Percentiles rank a stretch among this genome's conserved stretches.
Conservation (phyloP, 53 echinoderm and acorn worm species). For the Luidia sarsii region DNA sequence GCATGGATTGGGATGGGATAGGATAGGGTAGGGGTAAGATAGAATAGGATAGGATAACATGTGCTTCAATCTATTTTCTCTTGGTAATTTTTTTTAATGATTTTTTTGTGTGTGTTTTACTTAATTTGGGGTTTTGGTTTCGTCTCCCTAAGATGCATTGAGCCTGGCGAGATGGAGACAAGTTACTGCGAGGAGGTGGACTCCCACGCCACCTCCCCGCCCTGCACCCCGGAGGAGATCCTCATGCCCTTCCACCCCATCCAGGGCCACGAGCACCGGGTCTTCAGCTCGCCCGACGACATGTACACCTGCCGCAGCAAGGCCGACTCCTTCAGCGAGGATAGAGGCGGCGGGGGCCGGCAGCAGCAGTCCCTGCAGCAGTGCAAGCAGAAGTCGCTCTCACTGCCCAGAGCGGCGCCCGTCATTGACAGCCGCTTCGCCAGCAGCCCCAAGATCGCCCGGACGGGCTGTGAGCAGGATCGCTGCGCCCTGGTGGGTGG, state of each 20-base stretch:
- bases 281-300: conserved; percentile 59
- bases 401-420: conserved; percentile 43
- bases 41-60: not conserved
- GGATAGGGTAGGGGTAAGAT: too few relatives aligned
- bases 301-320: conserved; percentile 49
- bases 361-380: conserved; percentile 9
- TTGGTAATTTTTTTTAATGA: not conserved
- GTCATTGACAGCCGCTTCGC: conserved; percentile 46
- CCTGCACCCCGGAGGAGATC: conserved; percentile 54
- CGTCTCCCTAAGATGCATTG: conserved; percentile 16
- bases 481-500: too few relatives aligned
- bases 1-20: too few relatives aligned
- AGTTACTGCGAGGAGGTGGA: conserved; percentile 21
- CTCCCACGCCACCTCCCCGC: conserved; percentile 39
- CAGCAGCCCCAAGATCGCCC: conserved; percentile 57
- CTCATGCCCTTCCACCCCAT: conserved; percentile 50
- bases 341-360: not conserved
- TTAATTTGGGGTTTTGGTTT: not conserved
- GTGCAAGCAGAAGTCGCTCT: conserved; percentile 46
- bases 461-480: conserved; percentile 57
- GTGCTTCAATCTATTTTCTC: too few relatives aligned
- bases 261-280: conserved; percentile 56
- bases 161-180: conserved; percentile 43
- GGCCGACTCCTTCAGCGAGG: conserved; percentile 9
- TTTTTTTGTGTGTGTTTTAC: not conserved